phyloP scores from a whole-genome alignment of 2,888 invertebrate species.

The Erebia ligea region DNA sequence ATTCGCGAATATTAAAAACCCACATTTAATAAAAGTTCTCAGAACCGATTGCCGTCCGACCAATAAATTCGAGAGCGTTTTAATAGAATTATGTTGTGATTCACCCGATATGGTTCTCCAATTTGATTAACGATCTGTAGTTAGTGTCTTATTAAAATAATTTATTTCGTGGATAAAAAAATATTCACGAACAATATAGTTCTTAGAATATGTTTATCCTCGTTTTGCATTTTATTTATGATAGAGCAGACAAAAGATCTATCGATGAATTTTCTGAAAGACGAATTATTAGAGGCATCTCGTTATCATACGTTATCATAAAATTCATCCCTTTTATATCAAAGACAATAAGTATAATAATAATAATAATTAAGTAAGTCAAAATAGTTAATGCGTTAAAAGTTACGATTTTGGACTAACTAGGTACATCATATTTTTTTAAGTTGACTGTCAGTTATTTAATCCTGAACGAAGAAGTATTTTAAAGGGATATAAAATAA shows the following conservation, averaged over 20 bases:
- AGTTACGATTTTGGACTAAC: no score
- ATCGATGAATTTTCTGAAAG: background rate
- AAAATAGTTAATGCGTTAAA: no score
- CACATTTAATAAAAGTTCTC: background rate
- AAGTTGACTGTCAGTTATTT: background rate
- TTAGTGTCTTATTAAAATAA: background rate
- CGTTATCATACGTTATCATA: no score
- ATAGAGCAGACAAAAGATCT: background rate
- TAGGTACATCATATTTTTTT: no score
- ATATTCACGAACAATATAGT: background rate
- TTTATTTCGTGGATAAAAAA: background rate
- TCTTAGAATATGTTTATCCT: background rate
- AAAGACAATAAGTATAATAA: no score
- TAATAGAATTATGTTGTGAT: background rate
- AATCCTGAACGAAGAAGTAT: conserved; percentile 13
- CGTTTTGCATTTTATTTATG: background rate
- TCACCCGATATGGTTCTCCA: background rate
- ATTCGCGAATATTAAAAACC: background rate
- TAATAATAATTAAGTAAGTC: no score
- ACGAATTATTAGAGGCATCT: no score
- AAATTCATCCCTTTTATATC: no score
- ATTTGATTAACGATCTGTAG: conserved; percentile 1
- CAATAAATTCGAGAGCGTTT: conserved; percentile 5
- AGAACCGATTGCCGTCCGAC: conserved; percentile 4
- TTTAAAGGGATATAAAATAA: conserved; percentile 1